Percentiles rank a stretch among this genome's conserved stretches.
phyloP scores from a whole-genome alignment of 2,797 vertebrate genomes.

The Phyllotis vaccarum region DNA sequence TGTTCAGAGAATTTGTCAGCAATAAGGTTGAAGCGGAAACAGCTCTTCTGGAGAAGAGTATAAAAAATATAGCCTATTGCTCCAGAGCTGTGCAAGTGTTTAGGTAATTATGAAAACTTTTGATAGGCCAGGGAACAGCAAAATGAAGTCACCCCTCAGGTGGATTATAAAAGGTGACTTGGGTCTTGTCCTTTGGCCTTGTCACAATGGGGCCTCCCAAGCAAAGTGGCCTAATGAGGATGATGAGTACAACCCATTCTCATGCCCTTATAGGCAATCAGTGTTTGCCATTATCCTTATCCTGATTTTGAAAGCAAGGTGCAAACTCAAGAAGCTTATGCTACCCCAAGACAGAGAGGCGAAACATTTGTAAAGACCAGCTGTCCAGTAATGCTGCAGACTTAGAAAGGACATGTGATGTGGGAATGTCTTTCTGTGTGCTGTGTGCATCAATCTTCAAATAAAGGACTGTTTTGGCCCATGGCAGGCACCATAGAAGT shows the following conservation, averaged over 20 bases:
- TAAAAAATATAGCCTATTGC: too few species aligned
- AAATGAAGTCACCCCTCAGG: too few species aligned
- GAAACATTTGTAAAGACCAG: background rate
- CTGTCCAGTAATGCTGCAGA: fast-evolving
- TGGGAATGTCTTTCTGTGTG: too few species aligned
- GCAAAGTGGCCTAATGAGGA: background rate
- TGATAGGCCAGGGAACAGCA: fast-evolving
- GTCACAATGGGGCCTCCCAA: background rate
- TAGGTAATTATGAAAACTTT: fast-evolving
- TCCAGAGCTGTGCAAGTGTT: background rate
- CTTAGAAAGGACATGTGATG: too few species aligned
- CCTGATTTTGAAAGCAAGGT: background rate
- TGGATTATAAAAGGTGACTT: fast-evolving
- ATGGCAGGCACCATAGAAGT: too few species aligned
- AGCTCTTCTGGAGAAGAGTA: background rate
- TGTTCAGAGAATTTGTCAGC: background rate
- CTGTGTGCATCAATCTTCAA: too few species aligned
- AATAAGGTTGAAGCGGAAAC: background rate
- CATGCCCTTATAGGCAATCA: background rate
- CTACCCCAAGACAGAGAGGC: background rate
- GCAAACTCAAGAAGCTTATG: background rate
- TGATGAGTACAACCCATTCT: too few species aligned
- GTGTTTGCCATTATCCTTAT: background rate
- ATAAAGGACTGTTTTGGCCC: too few species aligned
- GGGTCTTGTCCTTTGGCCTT: background rate